Percentiles rank a stretch among this genome's conserved stretches.
These are phyloP conservation scores for Hydrotaea diabolus DNA, from an alignment of 2,888 invertebrate species.

Conservation along the genomic window DNA sequence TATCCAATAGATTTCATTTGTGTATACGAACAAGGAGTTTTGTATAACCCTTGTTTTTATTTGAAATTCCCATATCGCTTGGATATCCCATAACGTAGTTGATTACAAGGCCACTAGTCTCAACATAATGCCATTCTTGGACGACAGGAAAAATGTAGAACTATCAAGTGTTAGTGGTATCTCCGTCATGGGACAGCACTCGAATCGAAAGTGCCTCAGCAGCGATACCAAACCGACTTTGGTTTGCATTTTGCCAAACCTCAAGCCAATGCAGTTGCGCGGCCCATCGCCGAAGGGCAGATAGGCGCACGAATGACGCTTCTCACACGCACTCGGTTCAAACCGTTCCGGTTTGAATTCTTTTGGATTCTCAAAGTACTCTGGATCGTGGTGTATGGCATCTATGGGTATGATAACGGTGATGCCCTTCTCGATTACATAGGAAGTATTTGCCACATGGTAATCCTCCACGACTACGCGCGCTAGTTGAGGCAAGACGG, in stretches of 20 bases:
- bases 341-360: slow-evolving; percentile 84
- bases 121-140: slow-evolving; percentile 71
- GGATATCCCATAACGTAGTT: too few relatives aligned
- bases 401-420: slow-evolving; percentile 71
- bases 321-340: slow-evolving; percentile 81
- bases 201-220: not conserved
- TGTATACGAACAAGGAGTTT: too few relatives aligned
- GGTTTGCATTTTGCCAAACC: slow-evolving; percentile 72
- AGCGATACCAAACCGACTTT: slow-evolving; percentile 65
- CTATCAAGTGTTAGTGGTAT: slow-evolving; percentile 72
- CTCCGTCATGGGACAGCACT: slow-evolving; percentile 70
- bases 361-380: slow-evolving; percentile 82
- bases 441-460: slow-evolving; percentile 80
- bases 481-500: slow-evolving; percentile 81
- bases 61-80: too few relatives aligned
- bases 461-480: slow-evolving; percentile 76
- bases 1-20: too few relatives aligned
- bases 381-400: slow-evolving; percentile 82
- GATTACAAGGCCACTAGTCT: slow-evolving; percentile 50
- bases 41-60: too few relatives aligned
- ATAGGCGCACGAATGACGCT: slow-evolving; percentile 77
- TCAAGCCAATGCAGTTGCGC: slow-evolving; percentile 70
- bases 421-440: slow-evolving; percentile 80
- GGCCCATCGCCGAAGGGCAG: slow-evolving; percentile 74
- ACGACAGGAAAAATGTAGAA: slow-evolving; percentile 69